Conservation (phyloP, 2,797 vertebrate genomes). For the Melopsittacus undulatus region DNA sequence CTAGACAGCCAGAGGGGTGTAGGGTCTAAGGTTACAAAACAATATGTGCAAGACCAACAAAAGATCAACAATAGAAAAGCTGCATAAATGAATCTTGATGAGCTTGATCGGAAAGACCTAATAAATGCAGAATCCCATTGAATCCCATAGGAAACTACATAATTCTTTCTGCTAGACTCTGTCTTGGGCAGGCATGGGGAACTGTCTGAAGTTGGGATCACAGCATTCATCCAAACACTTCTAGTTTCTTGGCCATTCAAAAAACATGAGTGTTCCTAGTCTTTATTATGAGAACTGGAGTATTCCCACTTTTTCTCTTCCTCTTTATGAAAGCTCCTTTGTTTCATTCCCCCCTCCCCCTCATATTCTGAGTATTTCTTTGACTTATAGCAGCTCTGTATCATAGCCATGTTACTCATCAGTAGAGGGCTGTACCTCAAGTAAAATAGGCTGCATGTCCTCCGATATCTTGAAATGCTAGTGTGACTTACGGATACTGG, state of each 20-base stretch:
- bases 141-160: neutral
- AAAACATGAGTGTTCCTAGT: neutral
- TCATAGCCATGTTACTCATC: neutral
- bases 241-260: neutral
- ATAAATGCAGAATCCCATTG: neutral
- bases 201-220: neutral
- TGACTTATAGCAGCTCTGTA: neutral
- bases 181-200: neutral
- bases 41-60: neutral
- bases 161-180: neutral
- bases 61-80: neutral
- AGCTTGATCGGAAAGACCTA: neutral
- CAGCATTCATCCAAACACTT: neutral
- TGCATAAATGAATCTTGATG: neutral
- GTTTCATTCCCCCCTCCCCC: neutral
- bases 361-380: neutral
- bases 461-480: constrained; percentile 26
- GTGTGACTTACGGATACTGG: neutral
- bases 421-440: neutral
- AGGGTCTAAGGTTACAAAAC: neutral
- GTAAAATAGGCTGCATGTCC: neutral
- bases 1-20: neutral
- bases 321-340: neutral
- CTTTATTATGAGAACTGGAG: neutral
- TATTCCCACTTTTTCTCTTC: neutral